phyloP scores from a whole-genome alignment of 1,140 invertebrate genomes.

The Acyrthosiphon pisum region DNA sequence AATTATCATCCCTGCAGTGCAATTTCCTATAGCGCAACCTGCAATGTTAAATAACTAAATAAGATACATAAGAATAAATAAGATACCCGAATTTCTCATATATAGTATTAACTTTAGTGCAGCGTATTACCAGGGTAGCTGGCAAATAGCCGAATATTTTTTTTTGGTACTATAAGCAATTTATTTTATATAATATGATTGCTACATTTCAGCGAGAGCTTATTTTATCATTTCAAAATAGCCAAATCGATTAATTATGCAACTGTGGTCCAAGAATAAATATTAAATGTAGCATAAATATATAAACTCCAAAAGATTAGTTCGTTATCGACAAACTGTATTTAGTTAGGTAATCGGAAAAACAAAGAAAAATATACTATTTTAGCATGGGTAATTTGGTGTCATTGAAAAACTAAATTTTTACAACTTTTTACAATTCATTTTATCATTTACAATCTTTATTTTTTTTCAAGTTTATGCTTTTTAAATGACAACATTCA shows the following conservation, averaged over 20 bases:
- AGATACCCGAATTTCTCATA: background rate
- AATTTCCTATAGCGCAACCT: background rate
- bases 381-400: too few relatives aligned
- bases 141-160: background rate
- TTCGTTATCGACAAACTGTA: background rate
- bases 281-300: background rate
- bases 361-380: background rate
- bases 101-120: background rate
- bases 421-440: too few relatives aligned
- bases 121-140: background rate
- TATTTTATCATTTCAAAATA: background rate
- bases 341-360: background rate
- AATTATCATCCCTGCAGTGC: background rate
- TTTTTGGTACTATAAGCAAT: background rate
- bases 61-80: background rate
- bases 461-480: too few relatives aligned
- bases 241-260: background rate
- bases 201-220: background rate
- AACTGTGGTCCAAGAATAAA: background rate
- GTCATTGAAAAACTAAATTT: too few relatives aligned
- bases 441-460: too few relatives aligned
- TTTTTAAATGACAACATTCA: too few relatives aligned
- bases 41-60: background rate
- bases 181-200: background rate
- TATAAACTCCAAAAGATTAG: background rate